Percentiles rank a stretch among this genome's conserved stretches.
Evolutionary conservation across 2,888 invertebrate species (phyloP).

Genomic region (Molanna angustata): DNA sequence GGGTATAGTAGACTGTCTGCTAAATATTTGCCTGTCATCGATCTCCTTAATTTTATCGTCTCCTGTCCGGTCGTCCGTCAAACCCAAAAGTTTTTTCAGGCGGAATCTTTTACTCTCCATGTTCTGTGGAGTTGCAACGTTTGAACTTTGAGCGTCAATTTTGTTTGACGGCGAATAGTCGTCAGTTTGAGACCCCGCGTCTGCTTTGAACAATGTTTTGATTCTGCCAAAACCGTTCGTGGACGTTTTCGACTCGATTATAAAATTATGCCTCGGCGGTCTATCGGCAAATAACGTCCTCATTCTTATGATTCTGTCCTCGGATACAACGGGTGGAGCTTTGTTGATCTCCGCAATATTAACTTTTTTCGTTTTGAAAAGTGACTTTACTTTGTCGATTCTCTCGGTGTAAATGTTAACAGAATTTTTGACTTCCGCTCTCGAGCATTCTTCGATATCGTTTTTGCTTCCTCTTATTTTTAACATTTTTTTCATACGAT

Average conservation of each 20-base stretch:
- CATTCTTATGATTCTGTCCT: conserved; percentile 22
- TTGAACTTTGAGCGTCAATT: background rate
- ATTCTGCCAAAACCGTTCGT: conserved; percentile 8
- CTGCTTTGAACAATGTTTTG: conserved; percentile 21
- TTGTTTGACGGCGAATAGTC: background rate
- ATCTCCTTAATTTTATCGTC: conserved; percentile 8
- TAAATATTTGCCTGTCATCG: conserved; percentile 31
- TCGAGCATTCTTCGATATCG: background rate
- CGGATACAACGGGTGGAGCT: conserved; percentile 2
- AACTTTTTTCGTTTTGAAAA: conserved; percentile 13
- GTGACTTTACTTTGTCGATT: conserved; percentile 19
- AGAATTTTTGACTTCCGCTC: background rate
- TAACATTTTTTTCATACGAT: conserved; percentile 19
- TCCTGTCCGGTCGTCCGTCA: background rate
- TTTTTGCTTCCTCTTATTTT: conserved; percentile 3
- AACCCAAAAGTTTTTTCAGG: conserved; percentile 9
- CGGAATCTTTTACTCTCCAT: conserved; percentile 3
- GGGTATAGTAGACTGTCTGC: conserved; percentile 24
- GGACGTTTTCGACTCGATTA: conserved; percentile 8
- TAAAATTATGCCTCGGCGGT: conserved; percentile 2
- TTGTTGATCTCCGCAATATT: background rate
- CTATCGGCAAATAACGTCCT: conserved; percentile 24
- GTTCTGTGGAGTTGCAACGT: background rate
- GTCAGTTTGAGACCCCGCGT: conserved; percentile 21
- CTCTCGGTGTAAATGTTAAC: conserved; percentile 3